phyloP scores from a whole-genome alignment of 2,113 vertebrate species.

The Protobothrops mucrosquamatus region DNA sequence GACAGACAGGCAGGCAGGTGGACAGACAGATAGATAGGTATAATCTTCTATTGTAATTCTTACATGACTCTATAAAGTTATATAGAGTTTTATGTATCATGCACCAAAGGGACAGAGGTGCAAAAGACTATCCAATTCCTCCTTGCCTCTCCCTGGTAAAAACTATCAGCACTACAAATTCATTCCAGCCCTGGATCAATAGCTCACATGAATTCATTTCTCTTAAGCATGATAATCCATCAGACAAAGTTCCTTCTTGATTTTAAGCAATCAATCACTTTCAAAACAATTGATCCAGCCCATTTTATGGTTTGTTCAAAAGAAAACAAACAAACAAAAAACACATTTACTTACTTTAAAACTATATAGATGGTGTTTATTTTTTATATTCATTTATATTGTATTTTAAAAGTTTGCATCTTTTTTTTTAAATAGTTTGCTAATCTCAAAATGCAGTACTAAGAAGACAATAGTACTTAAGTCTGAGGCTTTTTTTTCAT shows the following conservation, averaged over 20 bases:
- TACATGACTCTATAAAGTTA: background rate
- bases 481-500: background rate
- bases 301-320: background rate
- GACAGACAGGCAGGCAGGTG: too few relatives aligned
- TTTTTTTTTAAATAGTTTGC: background rate
- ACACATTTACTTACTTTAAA: background rate
- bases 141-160: background rate
- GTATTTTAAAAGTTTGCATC: background rate
- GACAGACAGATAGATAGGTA: background rate
- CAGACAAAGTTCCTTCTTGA: background rate
- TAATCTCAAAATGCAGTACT: background rate
- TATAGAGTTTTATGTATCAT: background rate
- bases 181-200: slow-evolving; percentile 9
- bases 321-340: background rate
- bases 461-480: background rate
- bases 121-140: background rate
- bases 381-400: background rate
- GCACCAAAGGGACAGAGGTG: background rate
- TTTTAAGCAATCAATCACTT: slow-evolving; percentile 1
- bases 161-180: background rate
- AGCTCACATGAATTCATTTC: slow-evolving; percentile 6
- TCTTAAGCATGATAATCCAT: slow-evolving; percentile 20
- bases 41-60: background rate
- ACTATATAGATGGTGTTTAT: background rate
- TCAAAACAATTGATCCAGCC: background rate